Percentiles rank a stretch among this genome's conserved stretches.
Evolutionary conservation across 2,797 vertebrate species (phyloP).

Genomic region (Tokudaia tokunoshimensis): DNA sequence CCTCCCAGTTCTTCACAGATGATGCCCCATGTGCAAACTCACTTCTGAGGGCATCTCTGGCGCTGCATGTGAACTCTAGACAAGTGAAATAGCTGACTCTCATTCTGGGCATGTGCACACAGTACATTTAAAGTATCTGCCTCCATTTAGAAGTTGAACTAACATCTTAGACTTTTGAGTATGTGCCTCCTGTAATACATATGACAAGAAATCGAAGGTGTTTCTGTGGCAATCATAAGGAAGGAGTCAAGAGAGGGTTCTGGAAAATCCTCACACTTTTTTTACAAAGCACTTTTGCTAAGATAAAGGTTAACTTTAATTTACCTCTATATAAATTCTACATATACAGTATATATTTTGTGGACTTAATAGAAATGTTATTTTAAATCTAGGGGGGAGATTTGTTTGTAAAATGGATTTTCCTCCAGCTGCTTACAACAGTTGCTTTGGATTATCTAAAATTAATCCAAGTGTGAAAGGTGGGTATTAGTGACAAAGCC

Average conservation of each 20-base stretch:
- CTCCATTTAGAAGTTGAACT: constrained; percentile 80
- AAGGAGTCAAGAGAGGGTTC: constrained; percentile 70
- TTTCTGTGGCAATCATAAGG: constrained; percentile 67
- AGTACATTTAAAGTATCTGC: constrained; percentile 76
- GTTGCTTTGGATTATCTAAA: constrained; percentile 74
- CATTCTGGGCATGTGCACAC: constrained; percentile 82
- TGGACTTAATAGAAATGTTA: constrained; percentile 61
- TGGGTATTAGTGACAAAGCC: constrained; percentile 69
- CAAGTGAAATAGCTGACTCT: constrained; percentile 83
- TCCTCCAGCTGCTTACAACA: constrained; percentile 57
- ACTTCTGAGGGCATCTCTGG: constrained; percentile 91
- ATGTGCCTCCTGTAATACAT: constrained; percentile 88
- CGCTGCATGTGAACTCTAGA: constrained; percentile 62
- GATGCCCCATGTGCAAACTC: constrained; percentile 95
- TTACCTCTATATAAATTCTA: constrained; percentile 53
- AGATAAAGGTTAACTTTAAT: constrained; percentile 80
- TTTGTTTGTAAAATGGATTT: constrained; percentile 60
- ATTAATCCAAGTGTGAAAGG: constrained; percentile 72
- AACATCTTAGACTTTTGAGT: constrained; percentile 80
- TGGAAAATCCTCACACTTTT: constrained; percentile 78
- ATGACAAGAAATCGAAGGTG: constrained; percentile 79
- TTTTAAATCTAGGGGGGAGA: constrained; percentile 55
- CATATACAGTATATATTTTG: constrained; percentile 62
- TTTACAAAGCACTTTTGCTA: constrained; percentile 68
- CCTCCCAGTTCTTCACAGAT: constrained; percentile 93